Evolutionary conservation across 2,888 invertebrate genomes (phyloP), one percentile per base, ranked within the genome.

Genomic region (Lacanobia wlatinum): DNA sequence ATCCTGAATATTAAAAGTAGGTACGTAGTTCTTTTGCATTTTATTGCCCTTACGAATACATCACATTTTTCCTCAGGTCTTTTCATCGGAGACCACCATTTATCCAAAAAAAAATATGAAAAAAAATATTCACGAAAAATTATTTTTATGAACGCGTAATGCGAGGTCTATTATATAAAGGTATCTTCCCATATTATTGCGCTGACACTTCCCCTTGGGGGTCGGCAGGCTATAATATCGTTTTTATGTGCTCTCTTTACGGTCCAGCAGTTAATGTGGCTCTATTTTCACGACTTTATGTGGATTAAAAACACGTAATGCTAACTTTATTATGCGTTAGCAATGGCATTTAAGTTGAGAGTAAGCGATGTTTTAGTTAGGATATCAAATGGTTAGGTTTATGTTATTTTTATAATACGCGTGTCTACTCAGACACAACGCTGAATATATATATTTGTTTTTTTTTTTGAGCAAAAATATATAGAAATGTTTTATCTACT

Each of bases 231-330:
- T 55, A 81, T 78, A 72, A 81, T 78, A 72, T 73, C 76, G 55
- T 68, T 84, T 83, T 84, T 86, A 86, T 76, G 73, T 62, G 46
- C 69, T 56, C 34, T 23, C 50, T 86, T 84, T 78, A 86, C 52
- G 66, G 73, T 55, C 73, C 34, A 62, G 43, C 71, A 76, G 86
- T 81, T 86, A 81, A 86, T 76, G 86, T 77, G 65, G 60, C 61
- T 72, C 65, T 83, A 84, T 73, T 84, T 85, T 76, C 52, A 76
- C 70, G 78, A 72, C 73, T 73, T 77, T 71, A 75, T 72, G 66
- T 60, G 78, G 78, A 79, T 79, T 79, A 79, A 78, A 78, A 78
- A 71, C 59, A 72, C 52, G 55, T 78, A 67, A 67, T 62, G 16
- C 59, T 65, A n/a, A 52, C 18, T 78, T 78, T 78, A 83, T 66